Base-by-base conservation (phyloP, 2,113 vertebrate species). In the Rhynchomys soricoides region DNA sequence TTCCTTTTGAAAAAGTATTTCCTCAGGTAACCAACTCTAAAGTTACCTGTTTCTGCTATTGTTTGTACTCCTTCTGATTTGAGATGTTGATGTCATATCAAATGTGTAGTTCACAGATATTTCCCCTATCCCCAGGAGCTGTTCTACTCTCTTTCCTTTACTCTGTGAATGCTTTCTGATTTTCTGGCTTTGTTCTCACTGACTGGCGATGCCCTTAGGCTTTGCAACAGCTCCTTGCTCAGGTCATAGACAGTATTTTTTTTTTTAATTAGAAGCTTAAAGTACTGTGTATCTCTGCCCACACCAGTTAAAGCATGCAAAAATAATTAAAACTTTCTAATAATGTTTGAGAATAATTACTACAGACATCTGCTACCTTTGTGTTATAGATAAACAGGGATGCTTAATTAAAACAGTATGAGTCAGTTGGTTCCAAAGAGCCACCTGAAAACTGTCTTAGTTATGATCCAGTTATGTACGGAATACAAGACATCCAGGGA, bases 241-340 rank as follows among this genome's bases (percentile, higher is more conserved):
- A 78, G 59, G n/a, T 17, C 26, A 68, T 52, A 77, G 71, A 34
- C 52, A 57, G 37, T 43, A 26, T 15, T 55, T 93, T 6, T 40
- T 93, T 34, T 79, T 70, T n/a, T n/a, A n/a, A n/a, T 85, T 86
- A 19, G 52, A 87, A 82, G 57, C 48, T 22, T 70, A 66, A 73
- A 75, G 43, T 70, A 37, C 37, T 70, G 1, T 86, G 15, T n/a
- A 59, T 24, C 26, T 77, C 55, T 75, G 6, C 21, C 19, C 68
- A 24, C 3, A 82, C 9, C 17, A 52, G 40, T 89, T 62, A 90
- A 91, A 71, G 40, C 74, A n/a, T 73, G 48, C 52, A 93, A 95
- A 64, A 91, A 90, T 15, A 89, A 86, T 88, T 34, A 86, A 92
- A 31, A 21, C 16, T 96, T 96, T 92, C 37, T 93, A 59, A 86